phyloP scores from a whole-genome alignment of 2,113 vertebrate genomes.

The Boulengerochromis microlepis region DNA sequence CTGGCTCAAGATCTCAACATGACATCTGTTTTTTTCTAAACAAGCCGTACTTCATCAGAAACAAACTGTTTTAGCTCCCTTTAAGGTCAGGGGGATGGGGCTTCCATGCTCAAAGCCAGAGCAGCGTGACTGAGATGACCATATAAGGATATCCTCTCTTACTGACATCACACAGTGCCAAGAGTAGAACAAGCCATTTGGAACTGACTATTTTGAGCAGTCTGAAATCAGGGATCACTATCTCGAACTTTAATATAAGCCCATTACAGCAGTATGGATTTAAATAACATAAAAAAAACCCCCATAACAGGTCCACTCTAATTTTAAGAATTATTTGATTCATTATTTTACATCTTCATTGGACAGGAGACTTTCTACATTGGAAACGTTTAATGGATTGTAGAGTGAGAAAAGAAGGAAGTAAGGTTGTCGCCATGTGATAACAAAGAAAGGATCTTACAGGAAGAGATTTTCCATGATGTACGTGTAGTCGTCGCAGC shows the following conservation, averaged over 20 bases:
- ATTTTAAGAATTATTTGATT: background rate
- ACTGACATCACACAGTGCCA: background rate
- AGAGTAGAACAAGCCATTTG: background rate
- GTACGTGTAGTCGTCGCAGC: constrained; percentile 88
- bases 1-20: background rate
- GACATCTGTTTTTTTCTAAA: background rate
- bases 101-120: background rate
- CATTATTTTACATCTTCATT: background rate
- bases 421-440: background rate
- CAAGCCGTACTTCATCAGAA: background rate
- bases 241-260: rapidly evolving
- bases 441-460: constrained; percentile 63
- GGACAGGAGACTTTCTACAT: background rate
- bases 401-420: background rate
- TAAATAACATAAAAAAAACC: rapidly evolving
- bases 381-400: background rate
- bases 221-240: background rate
- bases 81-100: background rate
- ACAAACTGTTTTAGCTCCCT: background rate
- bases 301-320: background rate
- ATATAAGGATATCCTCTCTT: background rate
- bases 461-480: constrained; percentile 99
- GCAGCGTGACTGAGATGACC: background rate
- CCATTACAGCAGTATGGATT: background rate
- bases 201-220: background rate